Percentiles rank a stretch among this genome's conserved stretches.
These are phyloP conservation scores for Alexandromys fortis DNA, from an alignment of 2,113 vertebrate species.

Conservation along the genomic window DNA sequence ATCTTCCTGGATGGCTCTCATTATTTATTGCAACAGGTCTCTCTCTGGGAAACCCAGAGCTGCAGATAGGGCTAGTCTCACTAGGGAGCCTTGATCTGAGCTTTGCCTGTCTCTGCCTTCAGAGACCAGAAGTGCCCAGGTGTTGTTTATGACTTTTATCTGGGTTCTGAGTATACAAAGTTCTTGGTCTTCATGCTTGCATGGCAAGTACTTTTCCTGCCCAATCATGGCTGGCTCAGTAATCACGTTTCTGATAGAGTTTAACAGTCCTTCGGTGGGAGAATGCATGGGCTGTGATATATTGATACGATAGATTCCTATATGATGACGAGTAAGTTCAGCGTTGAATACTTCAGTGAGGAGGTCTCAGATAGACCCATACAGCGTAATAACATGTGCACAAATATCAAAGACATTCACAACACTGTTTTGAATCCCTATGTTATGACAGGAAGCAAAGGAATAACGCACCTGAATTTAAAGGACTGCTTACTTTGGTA, in stretches of 20 bases:
- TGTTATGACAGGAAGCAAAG: background rate
- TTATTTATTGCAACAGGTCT: background rate
- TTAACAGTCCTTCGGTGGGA: background rate
- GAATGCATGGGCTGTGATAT: background rate
- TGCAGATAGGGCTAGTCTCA: background rate
- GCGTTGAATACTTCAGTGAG: background rate
- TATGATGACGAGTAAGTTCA: background rate
- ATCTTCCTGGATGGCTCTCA: background rate
- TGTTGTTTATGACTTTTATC: background rate
- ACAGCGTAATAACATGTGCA: background rate
- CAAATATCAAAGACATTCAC: background rate
- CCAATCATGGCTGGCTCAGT: background rate
- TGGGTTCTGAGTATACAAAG: background rate
- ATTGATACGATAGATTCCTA: background rate
- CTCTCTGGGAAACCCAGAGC: background rate
- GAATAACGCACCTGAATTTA: background rate
- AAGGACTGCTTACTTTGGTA: background rate
- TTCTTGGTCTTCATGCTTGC: background rate
- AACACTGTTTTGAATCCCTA: background rate
- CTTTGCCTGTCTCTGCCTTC: background rate
- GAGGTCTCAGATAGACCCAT: background rate
- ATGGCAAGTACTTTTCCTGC: background rate
- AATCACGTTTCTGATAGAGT: background rate
- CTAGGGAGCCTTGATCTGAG: background rate
- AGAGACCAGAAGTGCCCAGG: background rate